Percentiles rank a stretch among this genome's conserved stretches.
phyloP scores from a whole-genome alignment of 1,140 invertebrate species.

The Metopolophium dirhodum region DNA sequence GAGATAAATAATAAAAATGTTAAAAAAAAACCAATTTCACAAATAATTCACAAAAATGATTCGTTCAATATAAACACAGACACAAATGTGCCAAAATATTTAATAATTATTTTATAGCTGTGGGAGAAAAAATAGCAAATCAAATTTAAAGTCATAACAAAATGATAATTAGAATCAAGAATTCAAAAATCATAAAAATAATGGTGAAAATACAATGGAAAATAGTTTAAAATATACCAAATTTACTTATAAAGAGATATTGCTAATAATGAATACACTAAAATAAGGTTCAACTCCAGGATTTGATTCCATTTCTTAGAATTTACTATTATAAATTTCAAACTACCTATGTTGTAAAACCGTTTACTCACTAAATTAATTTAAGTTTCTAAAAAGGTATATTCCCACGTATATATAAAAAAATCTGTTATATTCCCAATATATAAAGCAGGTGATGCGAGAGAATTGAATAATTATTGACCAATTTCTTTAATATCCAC shows the following conservation, averaged over 20 bases:
- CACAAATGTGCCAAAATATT: too few species aligned
- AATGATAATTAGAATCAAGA: too few species aligned
- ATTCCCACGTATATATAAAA: not conserved
- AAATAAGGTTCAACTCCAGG: not conserved
- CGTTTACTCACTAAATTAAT: not conserved
- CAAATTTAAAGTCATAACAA: too few species aligned
- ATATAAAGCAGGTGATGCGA: not conserved
- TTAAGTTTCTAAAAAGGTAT: not conserved
- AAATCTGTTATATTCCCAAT: not conserved
- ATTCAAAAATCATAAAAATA: too few species aligned
- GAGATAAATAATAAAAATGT: too few species aligned
- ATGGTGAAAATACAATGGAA: not conserved
- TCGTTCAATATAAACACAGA: too few species aligned
- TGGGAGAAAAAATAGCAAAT: too few species aligned
- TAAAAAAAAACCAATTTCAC: too few species aligned
- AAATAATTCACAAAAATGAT: too few species aligned
- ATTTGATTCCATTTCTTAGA: not conserved
- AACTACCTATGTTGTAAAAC: not conserved
- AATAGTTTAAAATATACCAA: not conserved
- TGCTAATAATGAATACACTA: not conserved
- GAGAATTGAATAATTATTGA: not conserved
- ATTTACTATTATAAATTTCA: not conserved
- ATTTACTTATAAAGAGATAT: not conserved
- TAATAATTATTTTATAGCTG: too few species aligned
- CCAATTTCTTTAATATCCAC: not conserved